Evolutionary conservation across 2,797 vertebrate species (phyloP).

Genomic region (Lepus oiostolus): DNA sequence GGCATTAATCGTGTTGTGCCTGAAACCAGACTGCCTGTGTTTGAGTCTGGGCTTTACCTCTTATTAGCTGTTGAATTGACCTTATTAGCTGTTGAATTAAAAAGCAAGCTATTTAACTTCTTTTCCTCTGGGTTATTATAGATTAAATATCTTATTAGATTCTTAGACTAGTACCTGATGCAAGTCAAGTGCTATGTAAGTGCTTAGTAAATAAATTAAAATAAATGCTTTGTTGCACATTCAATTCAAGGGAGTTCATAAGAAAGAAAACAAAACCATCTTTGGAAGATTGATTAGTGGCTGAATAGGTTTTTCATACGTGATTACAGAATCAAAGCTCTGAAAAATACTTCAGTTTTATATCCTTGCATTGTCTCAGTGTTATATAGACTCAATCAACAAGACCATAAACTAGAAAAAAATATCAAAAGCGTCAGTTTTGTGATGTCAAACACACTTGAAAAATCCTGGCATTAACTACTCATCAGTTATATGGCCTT

Average conservation of each 20-base stretch:
- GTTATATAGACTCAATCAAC: neutral
- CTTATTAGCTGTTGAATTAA: neutral
- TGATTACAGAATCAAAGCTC: neutral
- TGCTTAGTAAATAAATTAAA: neutral
- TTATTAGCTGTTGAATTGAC: neutral
- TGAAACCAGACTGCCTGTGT: rapidly evolving
- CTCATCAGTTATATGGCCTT: neutral
- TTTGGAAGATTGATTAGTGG: neutral
- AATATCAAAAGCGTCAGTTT: neutral
- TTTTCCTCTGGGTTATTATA: neutral
- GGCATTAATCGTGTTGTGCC: too few relatives aligned
- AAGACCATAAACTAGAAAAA: neutral
- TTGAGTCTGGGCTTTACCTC: neutral
- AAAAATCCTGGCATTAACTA: neutral
- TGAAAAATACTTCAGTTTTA: neutral
- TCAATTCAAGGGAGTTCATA: neutral
- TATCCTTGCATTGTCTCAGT: neutral
- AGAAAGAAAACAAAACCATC: neutral
- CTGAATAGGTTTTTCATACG: neutral
- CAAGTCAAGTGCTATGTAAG: neutral
- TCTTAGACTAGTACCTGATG: neutral
- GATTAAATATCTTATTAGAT: neutral
- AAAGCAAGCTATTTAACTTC: neutral
- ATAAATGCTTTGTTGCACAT: neutral
- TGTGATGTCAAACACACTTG: neutral